Evolutionary conservation across 2,888 invertebrate species (phyloP).

Genomic region (Liposcelis brunnea): DNA sequence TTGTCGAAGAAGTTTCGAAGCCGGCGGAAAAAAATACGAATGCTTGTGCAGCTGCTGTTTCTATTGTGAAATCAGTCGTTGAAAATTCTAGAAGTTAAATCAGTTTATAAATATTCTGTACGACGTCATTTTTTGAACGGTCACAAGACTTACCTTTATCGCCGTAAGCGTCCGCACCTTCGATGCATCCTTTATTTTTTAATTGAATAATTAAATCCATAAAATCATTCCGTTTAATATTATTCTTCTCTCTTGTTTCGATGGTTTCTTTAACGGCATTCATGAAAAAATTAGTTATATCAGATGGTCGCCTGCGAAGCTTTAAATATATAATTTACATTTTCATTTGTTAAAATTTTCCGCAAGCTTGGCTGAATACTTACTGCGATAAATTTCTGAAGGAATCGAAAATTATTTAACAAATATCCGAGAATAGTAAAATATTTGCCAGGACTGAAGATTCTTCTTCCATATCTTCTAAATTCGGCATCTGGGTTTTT

Average conservation of each 20-base stretch:
- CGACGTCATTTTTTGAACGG: too few species aligned
- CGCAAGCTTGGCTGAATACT: too few species aligned
- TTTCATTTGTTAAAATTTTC: too few species aligned
- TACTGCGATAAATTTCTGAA: background rate
- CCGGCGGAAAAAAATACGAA: too few species aligned
- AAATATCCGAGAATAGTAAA: background rate
- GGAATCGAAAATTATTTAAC: background rate
- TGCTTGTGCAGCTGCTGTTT: conserved; percentile 25
- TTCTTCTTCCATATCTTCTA: conserved; percentile 13
- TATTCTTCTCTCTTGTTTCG: conserved; percentile 25
- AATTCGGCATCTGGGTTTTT: conserved; percentile 14
- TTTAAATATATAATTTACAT: too few species aligned
- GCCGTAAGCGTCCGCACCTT: conserved; percentile 1
- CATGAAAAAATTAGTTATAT: conserved; percentile 21
- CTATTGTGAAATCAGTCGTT: background rate
- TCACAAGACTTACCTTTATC: too few species aligned
- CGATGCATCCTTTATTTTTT: conserved; percentile 21
- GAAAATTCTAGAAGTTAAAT: too few species aligned
- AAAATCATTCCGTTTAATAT: conserved; percentile 33
- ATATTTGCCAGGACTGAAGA: conserved; percentile 14
- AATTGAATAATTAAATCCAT: conserved; percentile 35
- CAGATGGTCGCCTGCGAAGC: background rate
- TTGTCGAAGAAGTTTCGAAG: conserved; percentile 32
- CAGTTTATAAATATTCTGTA: too few species aligned
- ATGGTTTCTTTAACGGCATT: conserved; percentile 27